Conservation (phyloP, 2,113 vertebrate genomes). For the Sigmodon hispidus region DNA sequence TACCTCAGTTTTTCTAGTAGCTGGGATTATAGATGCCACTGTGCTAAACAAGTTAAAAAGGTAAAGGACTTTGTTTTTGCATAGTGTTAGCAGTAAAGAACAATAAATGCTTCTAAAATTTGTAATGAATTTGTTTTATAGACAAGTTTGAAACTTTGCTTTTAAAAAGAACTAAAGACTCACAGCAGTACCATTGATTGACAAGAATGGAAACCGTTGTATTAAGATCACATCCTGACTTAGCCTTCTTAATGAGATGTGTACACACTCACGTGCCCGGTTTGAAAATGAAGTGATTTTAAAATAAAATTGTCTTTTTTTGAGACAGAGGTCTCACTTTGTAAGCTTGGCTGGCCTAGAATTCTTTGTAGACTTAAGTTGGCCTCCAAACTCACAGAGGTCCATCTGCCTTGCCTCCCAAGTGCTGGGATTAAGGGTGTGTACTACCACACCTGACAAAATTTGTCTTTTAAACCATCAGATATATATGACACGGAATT, state of each 20-base stretch:
- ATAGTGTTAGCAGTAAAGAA: background rate
- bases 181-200: background rate
- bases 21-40: background rate
- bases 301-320: background rate
- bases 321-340: background rate
- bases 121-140: constrained; percentile 52
- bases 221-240: background rate
- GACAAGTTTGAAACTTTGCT: background rate
- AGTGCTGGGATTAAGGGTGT: background rate
- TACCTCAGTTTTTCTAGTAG: background rate
- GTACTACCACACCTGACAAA: background rate
- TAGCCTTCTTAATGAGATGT: background rate
- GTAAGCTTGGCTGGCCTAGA: background rate
- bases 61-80: background rate
- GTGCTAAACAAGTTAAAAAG: background rate
- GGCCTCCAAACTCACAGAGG: background rate
- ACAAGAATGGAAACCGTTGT: constrained; percentile 16
- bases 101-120: background rate
- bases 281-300: constrained; percentile 45
- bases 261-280: background rate
- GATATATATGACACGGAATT: background rate
- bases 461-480: background rate
- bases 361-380: background rate
- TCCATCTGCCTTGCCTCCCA: background rate
- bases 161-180: constrained; percentile 57